phyloP scores from a whole-genome alignment of 2,797 vertebrate species.

The Zalophus californianus region DNA sequence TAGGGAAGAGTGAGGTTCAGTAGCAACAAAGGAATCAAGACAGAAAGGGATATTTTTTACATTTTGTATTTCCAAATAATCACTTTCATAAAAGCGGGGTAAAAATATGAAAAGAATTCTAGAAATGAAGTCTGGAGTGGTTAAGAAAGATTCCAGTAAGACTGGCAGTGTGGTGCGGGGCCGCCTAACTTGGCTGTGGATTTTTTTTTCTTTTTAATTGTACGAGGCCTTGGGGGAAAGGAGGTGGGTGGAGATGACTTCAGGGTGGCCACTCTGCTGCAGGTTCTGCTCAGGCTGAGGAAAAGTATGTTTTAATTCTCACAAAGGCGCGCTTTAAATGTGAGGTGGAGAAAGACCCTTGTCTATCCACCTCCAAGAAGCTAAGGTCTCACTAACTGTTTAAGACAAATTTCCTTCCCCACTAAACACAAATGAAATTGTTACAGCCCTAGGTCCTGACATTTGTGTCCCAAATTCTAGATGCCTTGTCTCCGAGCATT shows the following conservation, averaged over 20 bases:
- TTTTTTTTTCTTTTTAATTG: background rate
- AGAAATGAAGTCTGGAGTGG: background rate
- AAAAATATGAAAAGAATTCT: background rate
- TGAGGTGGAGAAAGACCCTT: background rate
- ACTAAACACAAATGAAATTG: background rate
- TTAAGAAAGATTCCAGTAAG: background rate
- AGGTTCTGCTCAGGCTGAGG: background rate
- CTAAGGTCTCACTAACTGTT: background rate
- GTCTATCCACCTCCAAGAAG: background rate
- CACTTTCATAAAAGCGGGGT: background rate
- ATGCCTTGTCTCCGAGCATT: background rate
- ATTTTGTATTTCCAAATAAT: background rate
- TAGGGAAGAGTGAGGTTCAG: background rate
- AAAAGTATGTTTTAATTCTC: background rate
- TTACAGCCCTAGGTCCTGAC: background rate
- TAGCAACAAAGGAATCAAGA: background rate
- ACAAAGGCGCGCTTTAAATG: background rate
- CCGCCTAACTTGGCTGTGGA: background rate
- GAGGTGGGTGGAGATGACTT: rapidly evolving
- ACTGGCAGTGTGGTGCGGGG: too few relatives aligned
- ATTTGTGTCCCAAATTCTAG: background rate
- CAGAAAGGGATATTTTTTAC: background rate
- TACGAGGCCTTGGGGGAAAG: rapidly evolving
- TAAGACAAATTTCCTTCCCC: background rate
- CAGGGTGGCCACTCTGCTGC: background rate